Conservation (phyloP, 2,888 invertebrate genomes). For the Cotesia congregata region DNA sequence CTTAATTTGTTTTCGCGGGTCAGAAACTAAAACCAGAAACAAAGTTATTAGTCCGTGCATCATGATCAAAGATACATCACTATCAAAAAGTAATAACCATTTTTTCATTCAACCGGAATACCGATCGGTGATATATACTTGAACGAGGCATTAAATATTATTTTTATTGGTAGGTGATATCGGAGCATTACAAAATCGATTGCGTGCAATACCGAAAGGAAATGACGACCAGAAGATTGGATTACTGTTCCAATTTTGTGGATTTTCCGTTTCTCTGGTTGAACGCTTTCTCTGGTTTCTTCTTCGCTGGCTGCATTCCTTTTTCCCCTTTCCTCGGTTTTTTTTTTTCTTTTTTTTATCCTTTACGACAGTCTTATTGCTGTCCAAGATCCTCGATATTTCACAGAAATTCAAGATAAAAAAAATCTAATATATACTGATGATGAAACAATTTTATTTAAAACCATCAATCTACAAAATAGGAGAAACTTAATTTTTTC, state of each 20-base stretch:
- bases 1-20: too few relatives aligned
- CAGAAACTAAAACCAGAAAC: too few relatives aligned
- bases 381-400: neutral
- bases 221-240: slow-evolving; percentile 19
- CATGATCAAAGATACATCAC: too few relatives aligned
- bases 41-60: too few relatives aligned
- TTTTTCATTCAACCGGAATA: too few relatives aligned
- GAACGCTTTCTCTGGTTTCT: neutral
- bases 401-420: neutral
- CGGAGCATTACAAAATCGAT: slow-evolving; percentile 14
- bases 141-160: slow-evolving; percentile 3
- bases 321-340: too few relatives aligned
- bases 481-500: neutral
- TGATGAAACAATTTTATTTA: neutral
- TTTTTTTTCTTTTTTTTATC: neutral
- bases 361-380: neutral
- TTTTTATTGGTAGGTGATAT: slow-evolving; percentile 12
- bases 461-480: neutral
- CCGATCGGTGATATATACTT: neutral
- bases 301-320: too few relatives aligned
- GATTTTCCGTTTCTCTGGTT: neutral
- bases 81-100: too few relatives aligned
- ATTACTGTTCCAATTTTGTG: slow-evolving; percentile 25
- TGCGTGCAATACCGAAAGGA: slow-evolving; percentile 24
- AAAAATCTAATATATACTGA: neutral